phyloP scores from a whole-genome alignment of 1,140 invertebrate species.

The Ruditapes philippinarum region DNA sequence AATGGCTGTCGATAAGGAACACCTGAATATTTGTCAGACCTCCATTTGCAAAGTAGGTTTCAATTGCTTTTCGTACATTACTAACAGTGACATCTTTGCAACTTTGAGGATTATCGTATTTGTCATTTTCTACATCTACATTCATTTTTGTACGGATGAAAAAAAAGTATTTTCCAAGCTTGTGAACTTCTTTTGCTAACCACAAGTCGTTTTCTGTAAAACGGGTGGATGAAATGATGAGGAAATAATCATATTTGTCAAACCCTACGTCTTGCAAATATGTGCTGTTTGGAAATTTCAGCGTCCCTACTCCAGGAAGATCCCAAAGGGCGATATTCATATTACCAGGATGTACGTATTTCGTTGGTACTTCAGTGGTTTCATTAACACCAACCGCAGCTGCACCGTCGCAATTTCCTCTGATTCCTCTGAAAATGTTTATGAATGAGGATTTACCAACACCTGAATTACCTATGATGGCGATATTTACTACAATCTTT shows the following conservation, averaged over 20 bases:
- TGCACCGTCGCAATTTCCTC: not conserved
- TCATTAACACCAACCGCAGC: too few relatives aligned
- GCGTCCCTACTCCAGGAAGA: not conserved
- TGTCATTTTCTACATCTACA: not conserved
- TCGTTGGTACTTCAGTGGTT: not conserved
- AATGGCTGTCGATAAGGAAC: conserved; percentile 5
- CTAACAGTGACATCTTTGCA: not conserved
- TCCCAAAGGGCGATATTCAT: not conserved
- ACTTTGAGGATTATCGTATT: not conserved
- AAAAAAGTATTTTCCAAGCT: not conserved
- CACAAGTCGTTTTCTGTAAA: conserved; percentile 28
- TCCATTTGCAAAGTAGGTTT: too few relatives aligned
- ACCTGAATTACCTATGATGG: not conserved
- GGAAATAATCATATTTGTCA: conserved; percentile 25
- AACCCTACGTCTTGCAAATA: not conserved
- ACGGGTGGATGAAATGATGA: not conserved
- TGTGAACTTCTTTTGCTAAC: not conserved
- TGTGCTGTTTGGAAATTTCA: not conserved
- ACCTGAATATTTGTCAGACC: not conserved
- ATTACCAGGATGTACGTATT: not conserved
- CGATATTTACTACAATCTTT: too few relatives aligned
- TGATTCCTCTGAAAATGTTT: not conserved
- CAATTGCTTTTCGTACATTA: not conserved
- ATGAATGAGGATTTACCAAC: not conserved
- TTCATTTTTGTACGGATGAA: too few relatives aligned